These are phyloP conservation scores for Spisula subtruncata DNA, from an alignment of 2,888 invertebrate genomes.

Conservation along the genomic window DNA sequence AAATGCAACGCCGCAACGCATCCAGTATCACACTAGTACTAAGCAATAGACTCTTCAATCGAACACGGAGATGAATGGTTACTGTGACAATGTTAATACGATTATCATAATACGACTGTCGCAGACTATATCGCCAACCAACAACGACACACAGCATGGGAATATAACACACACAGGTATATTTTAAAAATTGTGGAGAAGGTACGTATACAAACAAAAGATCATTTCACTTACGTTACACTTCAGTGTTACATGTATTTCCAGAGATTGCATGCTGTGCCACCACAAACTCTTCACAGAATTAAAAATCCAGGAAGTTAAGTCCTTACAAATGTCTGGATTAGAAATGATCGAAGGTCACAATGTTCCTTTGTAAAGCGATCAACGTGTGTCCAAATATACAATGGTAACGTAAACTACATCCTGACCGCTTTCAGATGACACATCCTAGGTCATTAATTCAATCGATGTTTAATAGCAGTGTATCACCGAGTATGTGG, in stretches of 20 bases:
- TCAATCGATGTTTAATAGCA: neutral
- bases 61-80: too few relatives aligned
- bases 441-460: neutral
- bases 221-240: slow-evolving; percentile 26
- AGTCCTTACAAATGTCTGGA: neutral
- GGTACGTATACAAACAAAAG: neutral
- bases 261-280: neutral
- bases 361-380: neutral
- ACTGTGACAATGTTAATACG: too few relatives aligned
- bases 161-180: too few relatives aligned
- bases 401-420: slow-evolving; percentile 16
- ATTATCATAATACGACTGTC: too few relatives aligned
- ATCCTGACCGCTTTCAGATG: neutral
- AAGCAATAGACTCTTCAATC: too few relatives aligned
- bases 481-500: neutral
- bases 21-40: too few relatives aligned
- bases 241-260: neutral
- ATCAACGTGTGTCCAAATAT: neutral
- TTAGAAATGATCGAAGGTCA: neutral
- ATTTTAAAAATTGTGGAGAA: too few relatives aligned
- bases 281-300: neutral
- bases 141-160: too few relatives aligned
- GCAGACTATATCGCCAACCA: too few relatives aligned
- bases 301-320: neutral
- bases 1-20: too few relatives aligned